Conservation (phyloP, 2,113 vertebrate species). For the Alouatta palliata region DNA sequence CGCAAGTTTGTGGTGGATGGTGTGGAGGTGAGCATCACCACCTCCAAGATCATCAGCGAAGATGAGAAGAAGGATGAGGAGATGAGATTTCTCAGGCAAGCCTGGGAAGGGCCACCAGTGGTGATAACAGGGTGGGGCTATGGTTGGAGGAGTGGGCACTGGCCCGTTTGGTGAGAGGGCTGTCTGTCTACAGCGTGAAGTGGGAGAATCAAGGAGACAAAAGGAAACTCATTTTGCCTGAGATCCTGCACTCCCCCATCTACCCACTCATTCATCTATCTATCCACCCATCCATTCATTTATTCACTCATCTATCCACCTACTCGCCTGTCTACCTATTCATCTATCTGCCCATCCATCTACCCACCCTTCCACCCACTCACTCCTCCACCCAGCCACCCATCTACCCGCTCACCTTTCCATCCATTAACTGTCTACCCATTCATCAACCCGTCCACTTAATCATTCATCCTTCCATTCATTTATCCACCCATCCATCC, state of each 20-base stretch:
- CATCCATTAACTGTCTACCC: neutral
- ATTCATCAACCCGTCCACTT: no score
- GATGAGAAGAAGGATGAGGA: slow-evolving; percentile 99
- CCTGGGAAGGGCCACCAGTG: neutral
- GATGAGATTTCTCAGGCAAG: slow-evolving; percentile 97
- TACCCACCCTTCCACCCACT: fast-evolving
- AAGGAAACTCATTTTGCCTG: neutral
- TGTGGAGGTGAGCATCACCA: slow-evolving; percentile 96
- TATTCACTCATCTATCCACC: neutral
- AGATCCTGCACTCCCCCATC: neutral
- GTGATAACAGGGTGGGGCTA: fast-evolving
- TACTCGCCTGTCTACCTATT: fast-evolving
- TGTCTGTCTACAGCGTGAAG: neutral
- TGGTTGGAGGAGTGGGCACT: fast-evolving
- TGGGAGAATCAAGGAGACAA: neutral
- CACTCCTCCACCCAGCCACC: fast-evolving
- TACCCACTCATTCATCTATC: neutral
- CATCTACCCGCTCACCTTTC: neutral
- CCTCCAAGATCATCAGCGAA: slow-evolving; percentile 96
- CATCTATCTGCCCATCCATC: fast-evolving
- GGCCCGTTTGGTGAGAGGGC: neutral
- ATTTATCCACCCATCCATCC: fast-evolving
- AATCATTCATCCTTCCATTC: neutral
- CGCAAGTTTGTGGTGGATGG: slow-evolving; percentile 95
- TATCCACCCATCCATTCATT: no score